Percentiles rank a stretch among this genome's conserved stretches.
Evolutionary conservation across 2,113 vertebrate genomes (phyloP).

Genomic region (Maccullochella peelii): DNA sequence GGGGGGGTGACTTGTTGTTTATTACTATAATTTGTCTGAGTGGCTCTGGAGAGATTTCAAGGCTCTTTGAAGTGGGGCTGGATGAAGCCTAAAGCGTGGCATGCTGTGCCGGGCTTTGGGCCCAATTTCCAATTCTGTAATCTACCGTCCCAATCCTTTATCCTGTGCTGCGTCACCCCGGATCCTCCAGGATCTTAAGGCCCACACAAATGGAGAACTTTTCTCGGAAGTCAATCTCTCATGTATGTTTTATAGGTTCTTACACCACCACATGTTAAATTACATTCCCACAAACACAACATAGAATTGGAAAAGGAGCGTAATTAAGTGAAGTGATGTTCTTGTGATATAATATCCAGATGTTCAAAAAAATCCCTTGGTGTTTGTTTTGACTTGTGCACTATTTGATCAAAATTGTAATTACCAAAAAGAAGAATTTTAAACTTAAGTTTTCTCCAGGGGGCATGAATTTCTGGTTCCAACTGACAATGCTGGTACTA

Average conservation of each 20-base stretch:
- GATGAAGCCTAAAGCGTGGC: constrained; percentile 77
- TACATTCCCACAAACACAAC: not conserved
- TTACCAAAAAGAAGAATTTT: not conserved
- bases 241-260: constrained; percentile 30
- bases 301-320: not conserved
- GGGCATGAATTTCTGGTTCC: not conserved
- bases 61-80: constrained; percentile 74
- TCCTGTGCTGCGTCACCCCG: constrained; percentile 46
- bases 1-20: constrained; percentile 76
- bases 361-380: not conserved
- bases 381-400: not conserved
- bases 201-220: constrained; percentile 62
- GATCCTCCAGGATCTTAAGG: constrained; percentile 45
- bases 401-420: not conserved
- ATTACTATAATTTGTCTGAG: constrained; percentile 84
- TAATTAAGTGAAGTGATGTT: not conserved
- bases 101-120: constrained; percentile 71
- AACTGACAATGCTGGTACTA: not conserved
- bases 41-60: constrained; percentile 78
- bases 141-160: constrained; percentile 57
- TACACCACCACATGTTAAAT: not conserved
- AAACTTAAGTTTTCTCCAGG: not conserved
- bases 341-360: not conserved
- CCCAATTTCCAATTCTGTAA: constrained; percentile 71
- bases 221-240: constrained; percentile 20